phyloP scores from a whole-genome alignment of 2,113 vertebrate species.

The Psittacara wagleri region DNA sequence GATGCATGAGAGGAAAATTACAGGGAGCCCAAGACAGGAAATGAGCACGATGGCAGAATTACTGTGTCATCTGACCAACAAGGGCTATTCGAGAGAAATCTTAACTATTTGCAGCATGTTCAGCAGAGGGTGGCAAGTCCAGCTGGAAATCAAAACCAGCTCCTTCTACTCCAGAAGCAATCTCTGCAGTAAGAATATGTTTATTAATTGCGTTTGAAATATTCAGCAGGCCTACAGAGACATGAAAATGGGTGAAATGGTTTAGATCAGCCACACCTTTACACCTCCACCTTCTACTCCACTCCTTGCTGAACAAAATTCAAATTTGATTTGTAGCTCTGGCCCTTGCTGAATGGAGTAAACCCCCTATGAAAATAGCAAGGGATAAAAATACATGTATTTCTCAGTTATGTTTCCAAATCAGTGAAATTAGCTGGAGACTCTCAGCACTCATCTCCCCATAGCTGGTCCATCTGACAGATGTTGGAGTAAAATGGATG shows the following conservation, averaged over 20 bases:
- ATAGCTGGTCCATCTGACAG: slow-evolving; percentile 15
- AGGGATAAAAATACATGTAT: background rate
- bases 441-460: background rate
- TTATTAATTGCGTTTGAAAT: background rate
- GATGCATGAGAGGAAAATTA: background rate
- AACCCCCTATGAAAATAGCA: background rate
- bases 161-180: background rate
- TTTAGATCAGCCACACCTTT: background rate
- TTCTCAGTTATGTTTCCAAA: slow-evolving; percentile 33
- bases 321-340: background rate
- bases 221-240: background rate
- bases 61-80: background rate
- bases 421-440: background rate
- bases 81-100: background rate
- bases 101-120: background rate
- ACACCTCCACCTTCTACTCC: background rate
- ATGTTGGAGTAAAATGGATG: background rate
- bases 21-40: background rate
- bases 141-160: background rate
- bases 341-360: slow-evolving; percentile 25
- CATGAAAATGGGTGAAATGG: background rate
- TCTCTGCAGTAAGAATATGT: background rate
- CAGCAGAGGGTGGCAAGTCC: background rate
- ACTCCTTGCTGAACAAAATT: background rate
- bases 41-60: background rate